These are phyloP conservation scores for Tetrapedia diversipes DNA, from an alignment of 2,888 invertebrate species.

Conservation along the genomic window DNA sequence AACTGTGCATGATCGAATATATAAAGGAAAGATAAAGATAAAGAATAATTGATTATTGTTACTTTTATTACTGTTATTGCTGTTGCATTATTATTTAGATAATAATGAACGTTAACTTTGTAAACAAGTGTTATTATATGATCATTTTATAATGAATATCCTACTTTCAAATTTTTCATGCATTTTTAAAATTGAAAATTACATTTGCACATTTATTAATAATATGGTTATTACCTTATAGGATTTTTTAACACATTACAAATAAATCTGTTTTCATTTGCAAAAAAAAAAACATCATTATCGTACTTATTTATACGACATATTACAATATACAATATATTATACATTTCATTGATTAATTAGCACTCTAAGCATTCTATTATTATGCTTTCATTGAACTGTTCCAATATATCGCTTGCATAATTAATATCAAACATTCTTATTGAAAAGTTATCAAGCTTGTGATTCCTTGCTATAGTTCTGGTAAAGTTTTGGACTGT, in stretches of 20 bases:
- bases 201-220: background rate
- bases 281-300: constrained; percentile 7
- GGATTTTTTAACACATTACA: background rate
- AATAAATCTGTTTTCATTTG: constrained; percentile 9
- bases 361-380: background rate
- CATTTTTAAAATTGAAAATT: constrained; percentile 13
- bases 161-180: constrained; percentile 1
- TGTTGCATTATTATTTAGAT: background rate
- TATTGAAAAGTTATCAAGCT: constrained; percentile 60
- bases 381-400: background rate
- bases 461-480: constrained; percentile 76
- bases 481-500: constrained; percentile 80
- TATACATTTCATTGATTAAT: constrained; percentile 17
- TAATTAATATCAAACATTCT: background rate
- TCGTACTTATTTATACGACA: constrained; percentile 25
- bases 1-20: background rate
- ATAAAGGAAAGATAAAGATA: constrained; percentile 6
- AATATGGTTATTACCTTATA: constrained; percentile 11
- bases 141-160: background rate
- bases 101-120: constrained; percentile 6
- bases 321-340: background rate
- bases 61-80: constrained; percentile 9
- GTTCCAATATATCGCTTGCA: background rate
- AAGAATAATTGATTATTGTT: background rate
- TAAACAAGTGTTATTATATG: background rate